Evolutionary conservation across 2,888 invertebrate genomes (phyloP).

Genomic region (Netelia fuscicornis): DNA sequence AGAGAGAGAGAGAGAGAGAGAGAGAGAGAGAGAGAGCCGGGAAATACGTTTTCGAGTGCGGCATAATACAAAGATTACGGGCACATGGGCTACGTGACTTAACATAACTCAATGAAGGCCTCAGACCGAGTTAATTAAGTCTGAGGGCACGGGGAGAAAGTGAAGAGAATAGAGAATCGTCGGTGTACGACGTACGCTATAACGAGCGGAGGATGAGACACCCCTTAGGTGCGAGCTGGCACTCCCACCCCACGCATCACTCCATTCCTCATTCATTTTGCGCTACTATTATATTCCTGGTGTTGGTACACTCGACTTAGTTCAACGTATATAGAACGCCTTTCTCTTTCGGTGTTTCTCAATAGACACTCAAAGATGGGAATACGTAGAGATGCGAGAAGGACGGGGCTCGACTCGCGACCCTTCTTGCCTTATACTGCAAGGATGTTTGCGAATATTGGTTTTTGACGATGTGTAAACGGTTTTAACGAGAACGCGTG

Average conservation of each 20-base stretch:
- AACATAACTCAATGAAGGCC: slow-evolving; percentile 79
- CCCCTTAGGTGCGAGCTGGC: slow-evolving; percentile 6
- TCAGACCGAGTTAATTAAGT: slow-evolving; percentile 80
- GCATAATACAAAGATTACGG: slow-evolving; percentile 79
- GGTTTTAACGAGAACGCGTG: slow-evolving; percentile 53
- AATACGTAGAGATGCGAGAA: slow-evolving; percentile 29
- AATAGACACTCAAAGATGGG: slow-evolving; percentile 16
- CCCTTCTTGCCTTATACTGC: neutral
- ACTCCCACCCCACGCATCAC: neutral
- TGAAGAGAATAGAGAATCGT: slow-evolving; percentile 13
- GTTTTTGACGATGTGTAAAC: slow-evolving; percentile 53
- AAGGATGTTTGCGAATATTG: slow-evolving; percentile 55
- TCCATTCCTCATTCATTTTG: slow-evolving; percentile 24
- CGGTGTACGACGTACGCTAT: slow-evolving; percentile 38
- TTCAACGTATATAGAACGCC: slow-evolving; percentile 22
- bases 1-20: too few relatives aligned
- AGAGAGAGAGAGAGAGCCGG: slow-evolving; percentile 1
- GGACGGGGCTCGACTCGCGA: neutral
- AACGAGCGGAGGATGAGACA: slow-evolving; percentile 25
- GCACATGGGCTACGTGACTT: slow-evolving; percentile 76
- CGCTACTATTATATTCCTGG: slow-evolving; percentile 47
- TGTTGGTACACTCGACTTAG: slow-evolving; percentile 29
- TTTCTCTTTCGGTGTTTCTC: slow-evolving; percentile 3
- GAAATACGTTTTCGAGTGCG: slow-evolving; percentile 75
- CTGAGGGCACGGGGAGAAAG: slow-evolving; percentile 62